phyloP scores from a whole-genome alignment of 2,113 vertebrate genomes.

The Nibea coibor region DNA sequence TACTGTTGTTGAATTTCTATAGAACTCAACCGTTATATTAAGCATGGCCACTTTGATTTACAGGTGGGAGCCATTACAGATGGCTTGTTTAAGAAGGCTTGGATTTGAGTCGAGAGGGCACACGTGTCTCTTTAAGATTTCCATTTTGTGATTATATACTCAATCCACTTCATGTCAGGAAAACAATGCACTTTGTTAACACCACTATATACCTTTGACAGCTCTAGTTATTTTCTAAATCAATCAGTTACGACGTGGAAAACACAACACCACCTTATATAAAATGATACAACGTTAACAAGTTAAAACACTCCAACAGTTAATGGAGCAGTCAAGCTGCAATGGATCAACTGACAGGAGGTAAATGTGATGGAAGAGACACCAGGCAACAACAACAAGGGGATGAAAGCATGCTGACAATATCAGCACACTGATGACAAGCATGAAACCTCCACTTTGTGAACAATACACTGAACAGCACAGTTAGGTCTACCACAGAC shows the following conservation, averaged over 20 bases:
- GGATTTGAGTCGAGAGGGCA: too few relatives aligned
- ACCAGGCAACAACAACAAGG: conserved; percentile 16
- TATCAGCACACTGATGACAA: conserved; percentile 47
- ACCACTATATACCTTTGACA: background rate
- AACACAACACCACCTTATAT: background rate
- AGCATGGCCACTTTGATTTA: too few relatives aligned
- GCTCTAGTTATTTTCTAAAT: conserved; percentile 12
- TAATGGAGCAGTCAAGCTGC: background rate
- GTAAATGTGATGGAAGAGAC: conserved; percentile 36
- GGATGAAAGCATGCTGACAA: conserved; percentile 36
- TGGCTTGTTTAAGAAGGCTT: too few relatives aligned
- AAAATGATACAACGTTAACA: conserved; percentile 1
- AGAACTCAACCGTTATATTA: too few relatives aligned
- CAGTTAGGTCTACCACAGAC: conserved; percentile 22
- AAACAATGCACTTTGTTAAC: background rate
- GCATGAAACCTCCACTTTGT: conserved; percentile 19
- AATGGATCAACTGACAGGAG: conserved; percentile 23
- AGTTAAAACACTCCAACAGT: conserved; percentile 8
- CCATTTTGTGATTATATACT: background rate
- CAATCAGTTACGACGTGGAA: background rate
- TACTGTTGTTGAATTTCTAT: too few relatives aligned
- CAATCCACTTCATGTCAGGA: background rate
- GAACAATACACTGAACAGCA: background rate
- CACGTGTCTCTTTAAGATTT: background rate
- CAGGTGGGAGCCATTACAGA: too few relatives aligned